phyloP scores from a whole-genome alignment of 2,797 vertebrate species.

The Ispidina lecontei region DNA sequence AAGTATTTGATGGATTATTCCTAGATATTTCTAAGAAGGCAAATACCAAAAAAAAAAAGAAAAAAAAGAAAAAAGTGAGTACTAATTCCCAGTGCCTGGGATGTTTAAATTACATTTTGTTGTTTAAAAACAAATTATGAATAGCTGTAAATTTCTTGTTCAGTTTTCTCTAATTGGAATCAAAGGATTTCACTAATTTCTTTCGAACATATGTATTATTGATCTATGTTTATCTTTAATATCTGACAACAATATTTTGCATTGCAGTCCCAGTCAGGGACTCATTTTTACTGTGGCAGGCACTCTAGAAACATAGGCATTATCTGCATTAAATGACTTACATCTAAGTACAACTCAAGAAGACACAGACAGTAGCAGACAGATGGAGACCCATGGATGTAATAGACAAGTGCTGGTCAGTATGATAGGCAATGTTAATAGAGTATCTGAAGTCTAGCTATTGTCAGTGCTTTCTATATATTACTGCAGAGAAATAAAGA shows the following conservation, averaged over 20 bases:
- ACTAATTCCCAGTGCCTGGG: not conserved
- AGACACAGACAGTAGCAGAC: not conserved
- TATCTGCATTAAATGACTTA: not conserved
- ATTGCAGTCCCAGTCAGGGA: not conserved
- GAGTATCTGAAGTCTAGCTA: not conserved
- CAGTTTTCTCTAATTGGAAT: not conserved
- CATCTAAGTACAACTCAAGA: not conserved
- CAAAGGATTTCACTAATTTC: not conserved
- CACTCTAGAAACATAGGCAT: not conserved
- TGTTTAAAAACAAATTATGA: conserved; percentile 42
- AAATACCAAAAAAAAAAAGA: not conserved
- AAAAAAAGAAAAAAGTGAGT: conserved; percentile 67
- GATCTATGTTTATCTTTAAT: not conserved
- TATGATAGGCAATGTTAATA: not conserved
- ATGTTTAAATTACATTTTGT: conserved; percentile 21
- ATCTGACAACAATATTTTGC: not conserved
- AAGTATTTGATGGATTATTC: conserved; percentile 82
- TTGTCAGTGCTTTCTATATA: not conserved
- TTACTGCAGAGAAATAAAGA: not conserved
- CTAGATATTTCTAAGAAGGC: conserved; percentile 75
- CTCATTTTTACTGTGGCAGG: not conserved
- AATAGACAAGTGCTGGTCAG: not conserved
- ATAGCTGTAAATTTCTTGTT: not conserved
- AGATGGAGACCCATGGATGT: not conserved
- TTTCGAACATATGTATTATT: not conserved